Conservation (phyloP, 2,888 invertebrate genomes). For the Synanthedon formicaeformis region DNA sequence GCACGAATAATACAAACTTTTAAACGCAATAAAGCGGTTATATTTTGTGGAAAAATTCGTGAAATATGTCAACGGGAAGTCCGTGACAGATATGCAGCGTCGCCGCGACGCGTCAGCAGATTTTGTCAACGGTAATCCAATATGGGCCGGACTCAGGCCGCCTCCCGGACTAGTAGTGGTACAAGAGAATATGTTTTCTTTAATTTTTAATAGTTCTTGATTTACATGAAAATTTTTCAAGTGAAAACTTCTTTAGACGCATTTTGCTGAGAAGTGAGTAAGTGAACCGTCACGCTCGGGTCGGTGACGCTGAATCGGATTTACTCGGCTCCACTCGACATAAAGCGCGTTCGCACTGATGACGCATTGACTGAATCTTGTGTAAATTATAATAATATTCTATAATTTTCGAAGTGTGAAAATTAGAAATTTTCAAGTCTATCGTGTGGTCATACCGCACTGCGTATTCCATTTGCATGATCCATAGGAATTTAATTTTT, state of each 20-base stretch:
- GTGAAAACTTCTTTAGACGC: too few relatives aligned
- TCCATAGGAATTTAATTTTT: too few relatives aligned
- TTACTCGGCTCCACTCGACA: neutral
- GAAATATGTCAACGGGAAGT: neutral
- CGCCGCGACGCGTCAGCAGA: slow-evolving; percentile 36
- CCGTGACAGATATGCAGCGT: slow-evolving; percentile 26
- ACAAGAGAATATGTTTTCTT: slow-evolving; percentile 9
- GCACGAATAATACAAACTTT: too few relatives aligned
- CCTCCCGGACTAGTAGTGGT: slow-evolving; percentile 18
- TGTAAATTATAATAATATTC: too few relatives aligned
- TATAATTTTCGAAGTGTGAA: too few relatives aligned
- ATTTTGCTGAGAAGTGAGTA: too few relatives aligned
- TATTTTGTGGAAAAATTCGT: neutral
- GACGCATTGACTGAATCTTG: too few relatives aligned
- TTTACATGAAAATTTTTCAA: neutral
- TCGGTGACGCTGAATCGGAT: neutral
- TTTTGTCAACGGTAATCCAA: slow-evolving; percentile 51
- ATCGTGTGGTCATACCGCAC: too few relatives aligned
- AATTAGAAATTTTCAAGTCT: too few relatives aligned
- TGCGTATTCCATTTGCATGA: too few relatives aligned
- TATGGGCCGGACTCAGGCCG: slow-evolving; percentile 34
- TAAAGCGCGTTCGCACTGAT: too few relatives aligned
- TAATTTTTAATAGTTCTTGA: neutral
- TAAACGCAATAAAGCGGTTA: neutral
- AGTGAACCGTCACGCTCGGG: too few relatives aligned